Evolutionary conservation across 2,797 vertebrate genomes (phyloP), one percentile per base, ranked within the genome.

Genomic region (Microcaecilia unicolor): DNA sequence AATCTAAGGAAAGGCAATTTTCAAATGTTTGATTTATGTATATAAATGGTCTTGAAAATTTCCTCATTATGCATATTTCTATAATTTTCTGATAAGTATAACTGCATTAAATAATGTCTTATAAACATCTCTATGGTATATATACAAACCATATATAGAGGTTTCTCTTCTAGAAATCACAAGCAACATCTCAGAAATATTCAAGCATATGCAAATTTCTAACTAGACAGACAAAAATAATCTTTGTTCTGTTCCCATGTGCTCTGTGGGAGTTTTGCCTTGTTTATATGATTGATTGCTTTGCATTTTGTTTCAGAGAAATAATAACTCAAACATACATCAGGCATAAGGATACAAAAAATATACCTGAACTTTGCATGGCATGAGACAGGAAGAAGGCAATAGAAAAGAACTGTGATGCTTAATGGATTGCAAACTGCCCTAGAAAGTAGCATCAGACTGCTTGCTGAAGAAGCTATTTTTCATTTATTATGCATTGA

Each of bases 211-310:
- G 61, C 37, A 67, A 71, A 70, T 61, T 45, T 43, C 49, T 54
- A 72, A 74, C 61, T 51, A 68, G 62, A 66, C 35, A 61, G 61
- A 61, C 37, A 64, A 70, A 75, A 74, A 66, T 58, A 57, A 58
- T 55, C 53, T 66, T 59, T 65, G 44, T 58, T 70, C 64, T 53
- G 35, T 50, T 60, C 24, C 64, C 48, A 25, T 58, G 59, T 62
- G 60, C 49, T 74, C 55, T 48, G 50, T 66, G 42, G 57, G 64
- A 74, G 59, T 55, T 66, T 65, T 57, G 55, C 49, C 64, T 70
- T 70, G 51, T 67, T 71, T 61, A 34, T 47, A 36, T 57, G 64
- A 72, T 63, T 59, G 64, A 70, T 71, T 52, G 61, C 51, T 67
- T 61, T 61, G 41, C 26, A 64, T 30, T 55, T 44, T 51, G 44